Percentiles rank a stretch among this genome's conserved stretches.
Evolutionary conservation across 2,113 vertebrate species (phyloP).

Genomic region (Cinclus cinclus): DNA sequence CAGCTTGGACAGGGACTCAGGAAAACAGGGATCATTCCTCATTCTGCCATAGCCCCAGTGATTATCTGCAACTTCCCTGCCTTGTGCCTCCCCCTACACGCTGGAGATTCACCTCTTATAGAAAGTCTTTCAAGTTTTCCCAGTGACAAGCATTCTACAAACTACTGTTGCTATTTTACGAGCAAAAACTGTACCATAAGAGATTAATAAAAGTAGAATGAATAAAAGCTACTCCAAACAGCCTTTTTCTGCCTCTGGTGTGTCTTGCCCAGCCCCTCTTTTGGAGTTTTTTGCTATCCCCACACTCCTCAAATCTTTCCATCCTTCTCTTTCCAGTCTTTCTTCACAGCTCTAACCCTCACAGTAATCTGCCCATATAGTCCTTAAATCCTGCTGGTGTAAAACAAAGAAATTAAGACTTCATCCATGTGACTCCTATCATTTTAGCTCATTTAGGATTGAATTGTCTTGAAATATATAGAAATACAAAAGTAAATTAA

Average conservation of each 20-base stretch:
- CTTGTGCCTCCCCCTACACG: background rate
- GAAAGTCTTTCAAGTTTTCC: background rate
- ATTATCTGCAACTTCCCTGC: background rate
- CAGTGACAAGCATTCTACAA: background rate
- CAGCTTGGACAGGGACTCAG: background rate
- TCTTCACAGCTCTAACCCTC: background rate
- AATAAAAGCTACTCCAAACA: background rate
- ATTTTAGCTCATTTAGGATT: background rate
- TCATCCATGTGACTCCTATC: background rate
- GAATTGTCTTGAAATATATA: background rate
- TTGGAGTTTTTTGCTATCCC: background rate
- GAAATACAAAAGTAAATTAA: slow-evolving; percentile 11
- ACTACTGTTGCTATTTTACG: background rate
- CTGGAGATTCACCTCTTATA: background rate
- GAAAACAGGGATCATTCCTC: background rate
- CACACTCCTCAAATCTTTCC: background rate
- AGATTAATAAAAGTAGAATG: background rate
- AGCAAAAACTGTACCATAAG: background rate
- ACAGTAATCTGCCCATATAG: background rate
- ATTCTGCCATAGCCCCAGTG: background rate
- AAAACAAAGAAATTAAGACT: background rate
- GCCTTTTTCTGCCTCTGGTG: background rate
- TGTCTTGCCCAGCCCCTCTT: background rate
- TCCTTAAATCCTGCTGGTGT: background rate
- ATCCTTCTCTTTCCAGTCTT: background rate